A percentile compares a stretch with the other conserved stretches of the same genome.
Conservation (phyloP, 2,888 invertebrate genomes). For the Ochropleura plecta region DNA sequence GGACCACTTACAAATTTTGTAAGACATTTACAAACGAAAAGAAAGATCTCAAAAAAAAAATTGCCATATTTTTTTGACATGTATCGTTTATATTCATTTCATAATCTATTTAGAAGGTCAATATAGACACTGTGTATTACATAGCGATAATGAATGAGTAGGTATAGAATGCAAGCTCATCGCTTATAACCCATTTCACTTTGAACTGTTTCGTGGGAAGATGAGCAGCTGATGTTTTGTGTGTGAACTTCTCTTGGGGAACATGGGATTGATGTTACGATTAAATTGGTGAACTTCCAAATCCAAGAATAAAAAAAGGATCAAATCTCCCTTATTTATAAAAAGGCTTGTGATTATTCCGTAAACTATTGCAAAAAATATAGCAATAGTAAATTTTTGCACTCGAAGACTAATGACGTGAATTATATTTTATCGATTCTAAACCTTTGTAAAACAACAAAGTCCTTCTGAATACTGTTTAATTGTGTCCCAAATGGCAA, state of each 20-base stretch:
- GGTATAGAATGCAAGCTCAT: constrained; percentile 33
- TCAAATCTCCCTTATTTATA: background rate
- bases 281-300: background rate
- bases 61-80: too few species aligned
- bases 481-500: constrained; percentile 2
- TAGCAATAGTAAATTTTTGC: background rate
- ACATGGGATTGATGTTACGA: background rate
- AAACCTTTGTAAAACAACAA: background rate
- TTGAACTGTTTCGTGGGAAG: constrained; percentile 41
- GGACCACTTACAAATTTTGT: background rate
- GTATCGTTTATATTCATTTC: too few species aligned
- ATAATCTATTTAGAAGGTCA: background rate
- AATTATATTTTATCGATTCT: background rate
- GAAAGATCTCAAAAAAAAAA: background rate
- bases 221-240: constrained; percentile 35
- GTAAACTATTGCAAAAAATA: background rate
- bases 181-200: constrained; percentile 34
- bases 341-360: background rate
- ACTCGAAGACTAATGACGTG: background rate
- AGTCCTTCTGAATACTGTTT: constrained; percentile 3
- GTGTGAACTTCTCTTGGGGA: background rate
- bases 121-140: background rate
- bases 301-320: background rate
- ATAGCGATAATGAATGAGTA: constrained; percentile 28
- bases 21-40: constrained; percentile 15